These are phyloP conservation scores for Holocentrus rufus DNA, from an alignment of 2,797 vertebrate genomes.

Conservation along the genomic window DNA sequence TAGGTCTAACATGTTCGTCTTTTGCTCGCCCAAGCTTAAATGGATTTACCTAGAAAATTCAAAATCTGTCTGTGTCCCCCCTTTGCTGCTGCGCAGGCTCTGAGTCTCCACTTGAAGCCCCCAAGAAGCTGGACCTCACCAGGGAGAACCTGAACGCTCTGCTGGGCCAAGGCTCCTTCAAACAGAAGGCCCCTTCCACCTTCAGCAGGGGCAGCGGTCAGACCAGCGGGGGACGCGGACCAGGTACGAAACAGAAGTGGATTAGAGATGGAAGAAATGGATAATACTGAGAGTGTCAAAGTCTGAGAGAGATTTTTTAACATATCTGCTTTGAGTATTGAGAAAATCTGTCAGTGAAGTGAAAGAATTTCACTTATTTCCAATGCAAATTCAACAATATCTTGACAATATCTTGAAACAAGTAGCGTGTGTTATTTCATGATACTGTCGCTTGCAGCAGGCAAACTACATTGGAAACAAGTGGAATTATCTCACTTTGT, in stretches of 20 bases:
- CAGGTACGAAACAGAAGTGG: constrained; percentile 78
- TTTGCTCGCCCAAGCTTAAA: background rate
- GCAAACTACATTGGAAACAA: no score
- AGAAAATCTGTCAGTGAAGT: no score
- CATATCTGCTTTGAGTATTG: background rate
- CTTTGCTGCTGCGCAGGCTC: constrained; percentile 18
- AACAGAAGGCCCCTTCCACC: constrained; percentile 73
- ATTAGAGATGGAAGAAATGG: background rate
- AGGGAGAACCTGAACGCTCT: constrained; percentile 86
- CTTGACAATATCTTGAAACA: no score
- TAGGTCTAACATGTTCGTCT: background rate
- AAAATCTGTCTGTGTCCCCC: background rate
- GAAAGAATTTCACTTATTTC: background rate
- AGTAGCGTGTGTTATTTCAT: no score
- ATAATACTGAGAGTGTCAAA: constrained; percentile 7
- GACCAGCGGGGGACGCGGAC: constrained; percentile 83
- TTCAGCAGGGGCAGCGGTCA: constrained; percentile 84
- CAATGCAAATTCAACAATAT: background rate
- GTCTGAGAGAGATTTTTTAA: background rate
- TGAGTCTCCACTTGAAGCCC: constrained; percentile 57
- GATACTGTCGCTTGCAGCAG: no score
- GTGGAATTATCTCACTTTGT: no score
- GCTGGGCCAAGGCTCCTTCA: constrained; percentile 80
- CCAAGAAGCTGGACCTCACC: constrained; percentile 81
- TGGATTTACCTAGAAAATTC: background rate